These are phyloP conservation scores for Dipodomys spectabilis DNA, from an alignment of 2,113 vertebrate species.

Conservation along the genomic window DNA sequence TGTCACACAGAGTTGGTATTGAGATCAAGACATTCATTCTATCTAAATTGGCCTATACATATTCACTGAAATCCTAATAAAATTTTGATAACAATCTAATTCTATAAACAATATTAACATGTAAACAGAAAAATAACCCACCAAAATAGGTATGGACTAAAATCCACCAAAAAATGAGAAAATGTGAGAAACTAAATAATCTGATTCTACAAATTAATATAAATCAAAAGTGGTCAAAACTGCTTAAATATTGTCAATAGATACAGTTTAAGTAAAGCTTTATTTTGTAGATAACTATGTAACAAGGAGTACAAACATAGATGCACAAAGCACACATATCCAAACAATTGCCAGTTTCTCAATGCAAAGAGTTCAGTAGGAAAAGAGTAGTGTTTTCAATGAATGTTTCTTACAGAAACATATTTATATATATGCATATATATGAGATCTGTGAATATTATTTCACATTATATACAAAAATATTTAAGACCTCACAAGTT, in stretches of 20 bases:
- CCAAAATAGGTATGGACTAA: background rate
- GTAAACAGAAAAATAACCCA: background rate
- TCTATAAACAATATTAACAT: background rate
- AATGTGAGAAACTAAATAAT: background rate
- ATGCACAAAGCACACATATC: background rate
- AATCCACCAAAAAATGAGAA: background rate
- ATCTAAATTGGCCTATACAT: background rate
- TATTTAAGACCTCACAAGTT: too few relatives aligned
- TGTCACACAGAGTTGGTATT: background rate
- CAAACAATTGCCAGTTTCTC: background rate
- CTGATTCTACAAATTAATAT: background rate
- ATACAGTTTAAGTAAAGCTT: background rate
- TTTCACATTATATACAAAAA: too few relatives aligned
- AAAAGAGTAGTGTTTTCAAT: background rate
- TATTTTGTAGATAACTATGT: background rate
- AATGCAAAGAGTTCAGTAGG: background rate
- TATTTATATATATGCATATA: too few relatives aligned
- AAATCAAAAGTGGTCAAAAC: background rate
- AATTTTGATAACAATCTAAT: background rate
- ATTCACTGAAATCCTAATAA: background rate
- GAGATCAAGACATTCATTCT: background rate
- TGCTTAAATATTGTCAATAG: too few relatives aligned
- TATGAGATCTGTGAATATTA: too few relatives aligned
- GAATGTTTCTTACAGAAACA: background rate
- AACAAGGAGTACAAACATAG: background rate